Evolutionary conservation across 2,113 vertebrate species (phyloP).

Genomic region (Zapus hudsonius): DNA sequence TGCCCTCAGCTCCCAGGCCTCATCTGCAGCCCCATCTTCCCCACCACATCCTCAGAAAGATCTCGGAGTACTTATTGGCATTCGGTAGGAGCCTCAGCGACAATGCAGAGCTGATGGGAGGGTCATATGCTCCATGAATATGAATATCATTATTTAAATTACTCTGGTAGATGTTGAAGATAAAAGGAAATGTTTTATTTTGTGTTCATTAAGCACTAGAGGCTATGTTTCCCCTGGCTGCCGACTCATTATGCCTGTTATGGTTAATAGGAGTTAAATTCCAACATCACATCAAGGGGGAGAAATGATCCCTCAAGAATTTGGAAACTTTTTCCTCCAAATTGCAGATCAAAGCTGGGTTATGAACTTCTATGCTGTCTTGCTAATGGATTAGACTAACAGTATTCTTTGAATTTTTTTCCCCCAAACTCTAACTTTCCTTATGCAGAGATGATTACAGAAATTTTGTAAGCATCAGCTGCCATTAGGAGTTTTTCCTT

Average conservation of each 20-base stretch:
- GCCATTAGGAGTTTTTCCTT: background rate
- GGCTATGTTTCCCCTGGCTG: slow-evolving; percentile 53
- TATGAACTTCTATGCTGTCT: slow-evolving; percentile 29
- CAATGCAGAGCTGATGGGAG: slow-evolving; percentile 50
- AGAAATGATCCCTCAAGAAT: slow-evolving; percentile 62
- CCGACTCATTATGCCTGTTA: slow-evolving; percentile 67
- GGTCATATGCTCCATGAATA: slow-evolving; percentile 48
- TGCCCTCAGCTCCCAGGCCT: background rate
- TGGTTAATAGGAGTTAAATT: slow-evolving; percentile 60
- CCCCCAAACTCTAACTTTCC: slow-evolving; percentile 23
- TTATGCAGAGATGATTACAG: slow-evolving; percentile 28
- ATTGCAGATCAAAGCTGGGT: slow-evolving; percentile 67
- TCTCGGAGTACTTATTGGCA: background rate
- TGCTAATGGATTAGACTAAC: slow-evolving; percentile 56
- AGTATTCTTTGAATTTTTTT: slow-evolving; percentile 52
- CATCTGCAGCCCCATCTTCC: background rate
- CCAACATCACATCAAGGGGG: slow-evolving; percentile 60
- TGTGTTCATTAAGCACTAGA: slow-evolving; percentile 73
- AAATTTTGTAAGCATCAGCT: background rate
- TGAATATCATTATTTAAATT: slow-evolving; percentile 75
- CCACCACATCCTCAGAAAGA: background rate
- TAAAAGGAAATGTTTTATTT: slow-evolving; percentile 77
- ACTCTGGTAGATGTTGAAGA: slow-evolving; percentile 72
- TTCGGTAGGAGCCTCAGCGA: slow-evolving; percentile 36
- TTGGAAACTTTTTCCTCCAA: slow-evolving; percentile 59